Evolutionary conservation across 2,888 invertebrate species (phyloP), one percentile per base, ranked within the genome.

Genomic region (Villa cingulata): DNA sequence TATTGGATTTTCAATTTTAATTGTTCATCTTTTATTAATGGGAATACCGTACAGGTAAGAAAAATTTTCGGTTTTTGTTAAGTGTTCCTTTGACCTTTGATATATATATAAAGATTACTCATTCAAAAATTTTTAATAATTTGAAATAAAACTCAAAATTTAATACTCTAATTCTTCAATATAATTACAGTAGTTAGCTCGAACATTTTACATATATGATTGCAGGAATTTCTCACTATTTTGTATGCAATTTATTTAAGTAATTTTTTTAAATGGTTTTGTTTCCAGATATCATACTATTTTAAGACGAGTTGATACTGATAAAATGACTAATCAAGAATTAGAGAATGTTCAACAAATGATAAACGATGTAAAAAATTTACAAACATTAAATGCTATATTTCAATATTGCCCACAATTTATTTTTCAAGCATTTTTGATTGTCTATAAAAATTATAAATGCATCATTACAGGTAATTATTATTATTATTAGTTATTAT

Each of bases 371-470:
- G 47, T 54, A 14, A 54, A 54, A 37, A 43, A 45, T 27, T 46
- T 55, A 29, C 54, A 55, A 46, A 49, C 50, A 1, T 15, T 53
- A 2, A 55, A 55, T 48, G 50, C 55, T 16, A 46, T 52, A 5
- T 48, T 54, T 16, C 55, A 55, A 37, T 55, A 55, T 46, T 53
- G 49, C 36, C 55, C 55, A 19, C 55, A 55, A 45, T 55, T 54
- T 45, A 12, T 52, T 37, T 53, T 55, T 29, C 55, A 55, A 44
- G 50, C 54, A 16, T 55, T 45, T 43, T 39, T 55, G 9, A 53
- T 55, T 32, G 45, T 53, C 14, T 54, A 52, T 46, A 48, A 50
- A 16, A 53, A 54, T 32, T 52, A 55, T 37, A 52, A 54, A 39
- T 54, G 50, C 40, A 50, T 55, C 16, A 48, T 55, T 16, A 54